Evolutionary conservation across 2,797 vertebrate genomes (phyloP).

Genomic region (Ciconia nigra): DNA sequence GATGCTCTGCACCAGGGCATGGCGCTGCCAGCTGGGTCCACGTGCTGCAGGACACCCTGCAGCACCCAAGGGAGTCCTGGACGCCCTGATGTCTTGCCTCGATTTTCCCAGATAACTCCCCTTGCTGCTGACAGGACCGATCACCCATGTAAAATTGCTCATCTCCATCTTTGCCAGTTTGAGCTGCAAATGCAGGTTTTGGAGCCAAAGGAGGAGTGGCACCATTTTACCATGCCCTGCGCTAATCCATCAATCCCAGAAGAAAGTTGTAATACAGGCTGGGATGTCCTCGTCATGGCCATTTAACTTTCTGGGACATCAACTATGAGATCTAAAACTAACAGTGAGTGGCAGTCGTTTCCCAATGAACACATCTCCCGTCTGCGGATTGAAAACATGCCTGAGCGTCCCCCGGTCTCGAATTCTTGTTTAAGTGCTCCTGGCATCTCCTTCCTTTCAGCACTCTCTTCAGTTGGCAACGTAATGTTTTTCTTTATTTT

Average conservation of each 20-base stretch:
- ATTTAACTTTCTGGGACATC: not conserved
- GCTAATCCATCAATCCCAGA: not conserved
- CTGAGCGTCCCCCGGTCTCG: not conserved
- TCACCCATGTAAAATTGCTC: not conserved
- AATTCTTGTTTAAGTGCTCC: conserved; percentile 30
- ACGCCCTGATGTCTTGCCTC: not conserved
- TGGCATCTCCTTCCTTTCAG: conserved; percentile 47
- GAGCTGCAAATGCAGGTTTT: not conserved
- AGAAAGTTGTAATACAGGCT: not conserved
- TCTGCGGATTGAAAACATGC: not conserved
- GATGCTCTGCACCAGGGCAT: not conserved
- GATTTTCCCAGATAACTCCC: not conserved
- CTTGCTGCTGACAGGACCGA: not conserved
- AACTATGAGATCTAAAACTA: not conserved
- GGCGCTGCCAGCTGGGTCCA: not conserved
- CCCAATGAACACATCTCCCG: not conserved
- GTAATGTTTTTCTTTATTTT: conserved; percentile 42
- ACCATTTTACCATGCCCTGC: not conserved
- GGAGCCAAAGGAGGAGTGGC: not conserved
- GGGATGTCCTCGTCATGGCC: not conserved
- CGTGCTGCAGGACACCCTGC: not conserved
- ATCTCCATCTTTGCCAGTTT: not conserved
- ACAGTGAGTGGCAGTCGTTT: not conserved
- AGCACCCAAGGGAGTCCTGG: not conserved
- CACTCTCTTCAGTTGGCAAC: conserved; percentile 29